Evolutionary conservation across 2,888 invertebrate genomes (phyloP), one percentile per base, ranked within the genome.

Genomic region (Carterocephalus palaemon): DNA sequence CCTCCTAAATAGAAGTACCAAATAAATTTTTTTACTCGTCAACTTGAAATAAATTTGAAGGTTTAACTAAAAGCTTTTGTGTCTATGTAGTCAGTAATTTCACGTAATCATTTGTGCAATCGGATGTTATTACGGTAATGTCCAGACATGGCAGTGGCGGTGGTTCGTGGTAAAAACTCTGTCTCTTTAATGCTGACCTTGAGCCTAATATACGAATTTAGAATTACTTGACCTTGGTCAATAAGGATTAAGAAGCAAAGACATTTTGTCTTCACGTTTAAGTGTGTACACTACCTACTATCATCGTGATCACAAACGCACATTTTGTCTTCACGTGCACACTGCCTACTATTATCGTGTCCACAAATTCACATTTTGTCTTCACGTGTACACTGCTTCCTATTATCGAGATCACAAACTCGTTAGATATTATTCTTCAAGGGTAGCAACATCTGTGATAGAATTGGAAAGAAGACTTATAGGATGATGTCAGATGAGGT

Each of bases 71-170:
- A 34, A 42, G 41, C 32, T 24, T 23, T 15, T 22, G 28, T 10
- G 39, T 22, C 10, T 26, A 20, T 41, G 26, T 19, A 28, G 42
- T 12, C 1, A 16, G 42, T 42, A 28, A 28, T 34, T 34, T 28
- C 9, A 34, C 6, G 28, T 24, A 34, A 42, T 42, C 26, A 34
- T 42, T 34, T 42, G 34, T 16, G 42, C 42, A 42, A 42, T 42
- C 42, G 42, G 28, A 34, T 16, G 42, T 42, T 42, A 42, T 34
- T 42, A 42, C 34, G 20, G 34, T 42, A 42, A 42, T 42, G 28
- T 20, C 28, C 13, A 13, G 20, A 34, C 28, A 38, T 28, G 26
- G 28, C 33, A 24, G n/a, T n/a, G n/a, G n/a, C n/a, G n/a, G n/a
- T n/a, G n/a, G n/a, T 6, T 34, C 34, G 42, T 19, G 42, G 42